Evolutionary conservation across 2,888 invertebrate species (phyloP).

Genomic region (Helicoverpa assulta): DNA sequence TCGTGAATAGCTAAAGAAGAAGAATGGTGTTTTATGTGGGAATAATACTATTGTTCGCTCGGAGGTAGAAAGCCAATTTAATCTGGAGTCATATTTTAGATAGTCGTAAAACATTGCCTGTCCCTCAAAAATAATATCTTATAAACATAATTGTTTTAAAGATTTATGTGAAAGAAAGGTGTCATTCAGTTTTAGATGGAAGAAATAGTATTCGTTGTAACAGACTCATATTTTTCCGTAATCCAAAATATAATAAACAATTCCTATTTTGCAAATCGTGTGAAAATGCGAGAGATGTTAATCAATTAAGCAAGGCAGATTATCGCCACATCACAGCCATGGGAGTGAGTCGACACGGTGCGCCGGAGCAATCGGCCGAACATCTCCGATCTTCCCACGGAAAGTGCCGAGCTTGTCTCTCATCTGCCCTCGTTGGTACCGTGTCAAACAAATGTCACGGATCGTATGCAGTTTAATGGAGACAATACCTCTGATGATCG

Average conservation of each 20-base stretch:
- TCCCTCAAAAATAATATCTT: background rate
- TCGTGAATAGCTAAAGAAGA: conserved; percentile 80
- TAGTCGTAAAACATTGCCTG: conserved; percentile 5
- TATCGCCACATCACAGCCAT: conserved; percentile 71
- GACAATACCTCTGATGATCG: conserved; percentile 51
- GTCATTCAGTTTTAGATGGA: too few relatives aligned
- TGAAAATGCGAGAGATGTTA: conserved; percentile 69
- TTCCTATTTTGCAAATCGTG: conserved; percentile 50
- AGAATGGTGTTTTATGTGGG: conserved; percentile 73
- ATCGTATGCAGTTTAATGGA: conserved; percentile 47
- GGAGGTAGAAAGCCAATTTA: conserved; percentile 58
- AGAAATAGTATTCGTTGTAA: background rate
- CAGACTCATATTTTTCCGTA: background rate
- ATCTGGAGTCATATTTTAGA: conserved; percentile 45
- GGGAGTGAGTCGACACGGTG: conserved; percentile 76
- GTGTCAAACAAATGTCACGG: conserved; percentile 82
- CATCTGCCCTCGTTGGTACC: conserved; percentile 70
- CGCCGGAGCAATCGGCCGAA: conserved; percentile 74
- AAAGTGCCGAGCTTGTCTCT: conserved; percentile 65
- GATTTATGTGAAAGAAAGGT: too few relatives aligned
- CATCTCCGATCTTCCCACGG: conserved; percentile 73
- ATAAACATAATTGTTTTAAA: too few relatives aligned
- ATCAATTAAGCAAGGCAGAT: conserved; percentile 71
- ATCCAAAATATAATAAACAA: background rate
- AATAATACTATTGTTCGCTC: conserved; percentile 65